phyloP scores from a whole-genome alignment of 2,113 vertebrate genomes.

The Manacus vitellinus region DNA sequence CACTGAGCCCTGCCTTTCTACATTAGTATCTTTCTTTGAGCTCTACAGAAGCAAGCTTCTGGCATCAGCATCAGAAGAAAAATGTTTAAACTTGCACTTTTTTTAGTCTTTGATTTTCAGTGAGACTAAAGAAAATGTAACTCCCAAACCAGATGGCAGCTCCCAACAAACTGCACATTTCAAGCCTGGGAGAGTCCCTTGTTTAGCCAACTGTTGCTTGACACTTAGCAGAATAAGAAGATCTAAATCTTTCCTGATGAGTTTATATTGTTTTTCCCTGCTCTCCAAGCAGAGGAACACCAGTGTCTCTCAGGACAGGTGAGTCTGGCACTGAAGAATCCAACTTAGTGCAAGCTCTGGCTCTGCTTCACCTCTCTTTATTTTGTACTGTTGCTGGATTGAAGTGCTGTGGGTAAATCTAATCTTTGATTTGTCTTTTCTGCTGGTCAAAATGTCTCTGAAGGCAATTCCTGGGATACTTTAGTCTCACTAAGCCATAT shows the following conservation, averaged over 20 bases:
- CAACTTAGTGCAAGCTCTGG: rapidly evolving
- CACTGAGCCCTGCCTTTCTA: background rate
- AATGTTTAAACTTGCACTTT: background rate
- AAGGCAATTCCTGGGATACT: background rate
- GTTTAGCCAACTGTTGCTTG: background rate
- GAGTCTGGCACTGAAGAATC: background rate
- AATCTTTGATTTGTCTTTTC: background rate
- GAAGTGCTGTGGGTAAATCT: background rate
- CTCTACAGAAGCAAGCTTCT: background rate
- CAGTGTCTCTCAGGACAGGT: background rate
- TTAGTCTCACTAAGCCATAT: background rate
- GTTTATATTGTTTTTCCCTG: background rate
- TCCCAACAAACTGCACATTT: background rate
- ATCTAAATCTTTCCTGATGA: background rate
- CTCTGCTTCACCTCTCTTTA: background rate
- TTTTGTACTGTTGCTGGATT: background rate
- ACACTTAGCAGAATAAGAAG: background rate
- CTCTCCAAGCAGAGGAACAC: background rate
- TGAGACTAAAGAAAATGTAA: background rate
- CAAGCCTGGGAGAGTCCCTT: background rate
- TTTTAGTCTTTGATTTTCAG: background rate
- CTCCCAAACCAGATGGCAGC: background rate
- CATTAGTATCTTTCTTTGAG: background rate
- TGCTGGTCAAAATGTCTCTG: background rate
- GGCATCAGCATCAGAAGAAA: background rate